Evolutionary conservation across 2,113 vertebrate genomes (phyloP).

Genomic region (Electrona antarctica): DNA sequence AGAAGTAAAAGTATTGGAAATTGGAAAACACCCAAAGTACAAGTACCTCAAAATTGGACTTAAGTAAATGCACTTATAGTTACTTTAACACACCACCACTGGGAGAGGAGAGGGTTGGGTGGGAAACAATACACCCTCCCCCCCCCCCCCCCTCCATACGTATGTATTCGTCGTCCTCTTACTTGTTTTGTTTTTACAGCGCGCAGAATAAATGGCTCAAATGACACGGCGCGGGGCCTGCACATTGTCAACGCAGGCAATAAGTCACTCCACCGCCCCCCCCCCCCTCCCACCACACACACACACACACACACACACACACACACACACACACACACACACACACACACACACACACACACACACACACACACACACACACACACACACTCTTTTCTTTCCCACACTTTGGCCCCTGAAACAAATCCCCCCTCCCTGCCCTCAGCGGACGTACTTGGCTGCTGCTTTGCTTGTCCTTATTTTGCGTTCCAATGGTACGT

Average conservation of each 20-base stretch:
- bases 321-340: no score
- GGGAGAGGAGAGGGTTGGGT: slow-evolving; percentile 81
- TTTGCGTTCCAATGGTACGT: slow-evolving; percentile 80
- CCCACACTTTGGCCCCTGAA: slow-evolving; percentile 71
- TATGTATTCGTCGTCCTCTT: slow-evolving; percentile 88
- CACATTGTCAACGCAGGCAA: slow-evolving; percentile 95
- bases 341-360: no score
- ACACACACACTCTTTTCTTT: slow-evolving; percentile 20
- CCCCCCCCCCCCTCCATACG: slow-evolving; percentile 68
- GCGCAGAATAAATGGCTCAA: slow-evolving; percentile 92
- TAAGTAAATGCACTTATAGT: no score
- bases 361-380: no score
- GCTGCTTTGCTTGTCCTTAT: slow-evolving; percentile 83
- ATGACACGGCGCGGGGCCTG: slow-evolving; percentile 89
- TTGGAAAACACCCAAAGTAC: no score
- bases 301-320: no score
- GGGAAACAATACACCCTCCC: slow-evolving; percentile 84
- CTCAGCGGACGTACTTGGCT: slow-evolving; percentile 67
- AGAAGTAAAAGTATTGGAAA: no score
- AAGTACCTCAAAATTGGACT: no score
- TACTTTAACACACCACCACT: slow-evolving; percentile 17
- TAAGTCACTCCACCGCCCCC: slow-evolving; percentile 82
- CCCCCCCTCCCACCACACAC: no score
- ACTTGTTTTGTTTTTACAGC: slow-evolving; percentile 91
- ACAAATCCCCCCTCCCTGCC: slow-evolving; percentile 83